A percentile compares a stretch with the other conserved stretches of the same genome.
phyloP scores from a whole-genome alignment of 2,113 vertebrate species.

The Polypterus bichir region DNA sequence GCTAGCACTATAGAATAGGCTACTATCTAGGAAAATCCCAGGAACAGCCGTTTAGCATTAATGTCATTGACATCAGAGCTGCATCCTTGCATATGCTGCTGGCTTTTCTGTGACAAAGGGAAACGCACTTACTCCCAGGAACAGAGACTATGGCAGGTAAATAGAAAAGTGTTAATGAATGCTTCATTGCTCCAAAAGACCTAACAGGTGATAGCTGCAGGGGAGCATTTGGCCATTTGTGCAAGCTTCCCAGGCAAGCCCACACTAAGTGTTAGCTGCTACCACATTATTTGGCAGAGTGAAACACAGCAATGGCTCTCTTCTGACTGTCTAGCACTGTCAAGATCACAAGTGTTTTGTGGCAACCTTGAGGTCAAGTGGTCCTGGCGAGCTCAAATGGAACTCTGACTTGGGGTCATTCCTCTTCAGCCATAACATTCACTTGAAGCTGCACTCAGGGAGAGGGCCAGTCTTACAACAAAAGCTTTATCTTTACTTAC shows the following conservation, averaged over 20 bases:
- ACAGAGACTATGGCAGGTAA: not conserved
- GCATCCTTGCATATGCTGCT: not conserved
- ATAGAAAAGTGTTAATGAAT: not conserved
- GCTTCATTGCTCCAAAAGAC: not conserved
- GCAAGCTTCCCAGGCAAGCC: not conserved
- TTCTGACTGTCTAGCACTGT: no score
- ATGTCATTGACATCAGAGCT: not conserved
- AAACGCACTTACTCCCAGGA: not conserved
- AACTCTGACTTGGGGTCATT: no score
- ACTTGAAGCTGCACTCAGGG: no score
- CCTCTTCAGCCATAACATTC: no score
- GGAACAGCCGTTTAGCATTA: not conserved
- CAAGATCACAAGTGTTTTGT: no score
- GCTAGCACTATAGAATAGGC: conserved; percentile 19
- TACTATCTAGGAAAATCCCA: conserved; percentile 8
- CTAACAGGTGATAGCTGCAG: not conserved
- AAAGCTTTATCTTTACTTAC: no score
- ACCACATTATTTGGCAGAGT: no score
- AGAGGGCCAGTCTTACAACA: no score
- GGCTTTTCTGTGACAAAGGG: not conserved
- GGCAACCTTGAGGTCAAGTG: no score
- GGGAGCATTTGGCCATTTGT: not conserved
- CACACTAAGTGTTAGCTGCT: no score
- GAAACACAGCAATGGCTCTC: no score
- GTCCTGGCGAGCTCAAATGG: no score